phyloP scores from a whole-genome alignment of 2,888 invertebrate genomes.

The Lasiommata megera region DNA sequence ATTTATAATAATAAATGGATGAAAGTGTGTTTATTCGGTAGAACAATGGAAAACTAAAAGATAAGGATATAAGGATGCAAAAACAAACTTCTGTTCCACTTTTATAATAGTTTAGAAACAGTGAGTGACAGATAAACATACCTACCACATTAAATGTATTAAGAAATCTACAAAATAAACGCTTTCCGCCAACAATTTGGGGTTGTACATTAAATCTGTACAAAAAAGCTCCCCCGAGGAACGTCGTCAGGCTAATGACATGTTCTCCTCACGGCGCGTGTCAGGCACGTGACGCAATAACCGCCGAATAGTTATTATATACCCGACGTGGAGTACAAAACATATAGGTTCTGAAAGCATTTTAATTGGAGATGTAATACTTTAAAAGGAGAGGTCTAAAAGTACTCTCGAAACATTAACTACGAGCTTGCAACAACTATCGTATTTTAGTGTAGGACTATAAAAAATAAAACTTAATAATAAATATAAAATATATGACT shows the following conservation, averaged over 20 bases:
- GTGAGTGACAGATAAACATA: too few species aligned
- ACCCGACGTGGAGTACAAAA: conserved; percentile 19
- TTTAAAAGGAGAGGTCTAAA: conserved; percentile 9
- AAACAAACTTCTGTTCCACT: too few species aligned
- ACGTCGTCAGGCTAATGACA: conserved; percentile 68
- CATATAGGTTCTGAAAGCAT: conserved; percentile 19
- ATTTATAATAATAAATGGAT: not conserved
- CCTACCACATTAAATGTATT: conserved; percentile 4
- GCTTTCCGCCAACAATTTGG: conserved; percentile 25
- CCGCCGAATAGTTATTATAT: conserved; percentile 51
- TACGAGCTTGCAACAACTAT: not conserved
- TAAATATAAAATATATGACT: too few species aligned
- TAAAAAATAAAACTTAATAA: too few species aligned
- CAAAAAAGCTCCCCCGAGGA: conserved; percentile 58
- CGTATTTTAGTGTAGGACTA: too few species aligned
- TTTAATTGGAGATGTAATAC: conserved; percentile 25
- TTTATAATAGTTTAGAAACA: too few species aligned
- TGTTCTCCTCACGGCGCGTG: conserved; percentile 66
- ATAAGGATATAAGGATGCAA: too few species aligned
- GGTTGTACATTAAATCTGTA: conserved; percentile 32
- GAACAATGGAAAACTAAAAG: too few species aligned
- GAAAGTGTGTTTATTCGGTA: too few species aligned
- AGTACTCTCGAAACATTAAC: conserved; percentile 6
- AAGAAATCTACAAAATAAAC: not conserved
- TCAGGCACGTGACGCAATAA: conserved; percentile 62